Percentiles rank a stretch among this genome's conserved stretches.
These are phyloP conservation scores for Lepidurus couesii DNA, from an alignment of 1,140 invertebrate genomes.

Conservation along the genomic window DNA sequence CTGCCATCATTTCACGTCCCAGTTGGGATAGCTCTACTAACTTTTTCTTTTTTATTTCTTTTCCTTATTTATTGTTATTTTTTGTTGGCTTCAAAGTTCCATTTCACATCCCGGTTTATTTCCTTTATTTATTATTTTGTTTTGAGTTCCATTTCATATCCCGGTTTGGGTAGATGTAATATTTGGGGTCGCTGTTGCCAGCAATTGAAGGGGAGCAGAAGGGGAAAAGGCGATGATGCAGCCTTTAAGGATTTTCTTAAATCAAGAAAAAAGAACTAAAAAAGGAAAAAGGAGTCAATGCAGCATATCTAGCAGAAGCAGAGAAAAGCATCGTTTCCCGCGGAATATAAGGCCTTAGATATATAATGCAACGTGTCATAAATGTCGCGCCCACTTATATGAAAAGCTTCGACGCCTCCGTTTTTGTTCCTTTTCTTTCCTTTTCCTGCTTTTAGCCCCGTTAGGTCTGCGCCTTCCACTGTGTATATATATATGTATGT, in stretches of 20 bases:
- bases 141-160: no score
- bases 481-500: conserved; percentile 1
- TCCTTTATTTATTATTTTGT: no score
- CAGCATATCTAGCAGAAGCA: conserved; percentile 6
- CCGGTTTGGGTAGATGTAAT: no score
- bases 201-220: not conserved
- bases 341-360: not conserved
- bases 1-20: not conserved
- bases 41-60: not conserved
- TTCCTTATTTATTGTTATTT: no score
- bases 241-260: not conserved
- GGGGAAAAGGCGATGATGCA: not conserved
- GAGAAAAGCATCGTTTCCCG: conserved; percentile 12
- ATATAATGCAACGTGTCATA: conserved; percentile 22
- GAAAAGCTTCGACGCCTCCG: conserved; percentile 8
- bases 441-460: not conserved
- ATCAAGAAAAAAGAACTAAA: not conserved
- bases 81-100: no score
- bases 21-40: not conserved
- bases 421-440: not conserved
- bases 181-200: not conserved
- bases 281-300: conserved; percentile 13
- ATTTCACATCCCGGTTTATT: no score
- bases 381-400: conserved; percentile 21
- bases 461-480: not conserved